These are phyloP conservation scores for Columba livia DNA, from an alignment of 2,113 vertebrate genomes.

Conservation along the genomic window DNA sequence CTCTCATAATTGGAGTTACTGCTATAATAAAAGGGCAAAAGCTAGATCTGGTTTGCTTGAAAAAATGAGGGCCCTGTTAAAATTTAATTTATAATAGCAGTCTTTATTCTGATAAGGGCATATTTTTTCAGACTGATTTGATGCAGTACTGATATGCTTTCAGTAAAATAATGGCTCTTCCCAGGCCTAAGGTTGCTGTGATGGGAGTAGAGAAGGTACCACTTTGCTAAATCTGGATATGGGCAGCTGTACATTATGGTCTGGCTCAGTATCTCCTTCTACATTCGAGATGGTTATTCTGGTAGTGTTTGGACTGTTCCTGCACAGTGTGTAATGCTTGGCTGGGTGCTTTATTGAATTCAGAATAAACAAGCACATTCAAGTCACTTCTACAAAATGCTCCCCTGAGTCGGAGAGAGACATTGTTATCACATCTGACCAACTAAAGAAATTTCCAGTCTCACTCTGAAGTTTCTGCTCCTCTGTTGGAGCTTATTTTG, in stretches of 20 bases:
- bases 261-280: background rate
- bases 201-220: background rate
- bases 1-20: background rate
- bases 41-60: background rate
- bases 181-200: background rate
- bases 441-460: background rate
- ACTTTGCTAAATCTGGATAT: background rate
- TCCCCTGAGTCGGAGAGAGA: background rate
- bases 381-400: background rate
- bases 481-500: background rate
- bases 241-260: background rate
- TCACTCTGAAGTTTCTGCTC: background rate
- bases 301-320: background rate
- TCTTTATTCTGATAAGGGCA: background rate
- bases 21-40: constrained; percentile 17
- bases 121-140: background rate
- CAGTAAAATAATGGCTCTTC: background rate
- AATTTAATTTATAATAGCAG: background rate
- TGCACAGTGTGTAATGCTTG: background rate
- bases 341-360: background rate
- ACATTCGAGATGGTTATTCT: background rate
- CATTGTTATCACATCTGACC: background rate
- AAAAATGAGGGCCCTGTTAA: constrained; percentile 30
- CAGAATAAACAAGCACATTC: background rate
- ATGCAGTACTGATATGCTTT: background rate